Base-by-base conservation (phyloP, 1,140 invertebrate genomes). In the Rhyacophila brunnea region DNA sequence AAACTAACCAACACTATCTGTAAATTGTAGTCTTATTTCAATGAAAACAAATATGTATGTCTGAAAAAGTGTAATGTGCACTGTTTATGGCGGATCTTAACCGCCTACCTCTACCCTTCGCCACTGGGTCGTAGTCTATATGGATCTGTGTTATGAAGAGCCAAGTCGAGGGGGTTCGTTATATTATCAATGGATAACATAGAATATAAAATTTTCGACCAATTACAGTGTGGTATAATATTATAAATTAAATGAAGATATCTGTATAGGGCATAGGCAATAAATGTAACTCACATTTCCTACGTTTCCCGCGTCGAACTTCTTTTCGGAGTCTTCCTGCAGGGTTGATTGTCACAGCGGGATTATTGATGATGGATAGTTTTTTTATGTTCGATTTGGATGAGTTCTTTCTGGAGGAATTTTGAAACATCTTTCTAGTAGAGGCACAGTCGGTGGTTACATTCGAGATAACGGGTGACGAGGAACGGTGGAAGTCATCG, bases 401-500 rank as follows among this genome's bases (percentile, higher is more conserved):
- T 10, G 7, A 43, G 7, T 9, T 45, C 5, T 15, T 10, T 45
- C 10, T 11, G 2, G 23, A 48, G 7, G 9, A 23, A 20, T 7
- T 13, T 2, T 34, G 10, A 23, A 17, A 17, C 13, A 10, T 48
- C 10, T 23, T n/a, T 7, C 10, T 34, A n/a, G 3, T 48, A n/a
- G 15, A 11, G n/a, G 19, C 3, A 28, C 46, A 17, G 46, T 2
- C 11, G 11, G 11, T 40, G n/a, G 11, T 40, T 6, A 40, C n/a
- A 40, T 40, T 40, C 38, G 3, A 3, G 38, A 13, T 40, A 11
- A 46, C 3, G n/a, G 42, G 11, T 7, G 52, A 47, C 1, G 48
- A 14, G 6, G 47, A 43, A 43, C 53, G 28, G 17, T 60, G 53
- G 32, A 55, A 64, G 19, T 54, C 49, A 9, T 53, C 50, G 20